Evolutionary conservation across 2,113 vertebrate species (phyloP).

Genomic region (human (Homo sapiens)): DNA sequence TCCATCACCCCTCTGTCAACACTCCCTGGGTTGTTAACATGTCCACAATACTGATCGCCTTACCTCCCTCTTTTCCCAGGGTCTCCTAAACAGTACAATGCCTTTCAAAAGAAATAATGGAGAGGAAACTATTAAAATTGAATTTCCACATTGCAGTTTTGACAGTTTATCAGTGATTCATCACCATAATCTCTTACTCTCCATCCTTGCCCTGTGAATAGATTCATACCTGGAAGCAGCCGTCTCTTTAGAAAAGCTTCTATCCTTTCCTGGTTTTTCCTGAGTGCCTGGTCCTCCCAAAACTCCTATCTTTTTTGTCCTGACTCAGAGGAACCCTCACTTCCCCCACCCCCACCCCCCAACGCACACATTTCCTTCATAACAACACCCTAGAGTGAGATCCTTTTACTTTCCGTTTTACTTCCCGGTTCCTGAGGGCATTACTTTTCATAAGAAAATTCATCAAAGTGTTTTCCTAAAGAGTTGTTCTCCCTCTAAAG

Average conservation of each 20-base stretch:
- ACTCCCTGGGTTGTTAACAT: not conserved
- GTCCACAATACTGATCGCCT: not conserved
- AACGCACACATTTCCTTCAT: not conserved
- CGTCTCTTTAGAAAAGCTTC: not conserved
- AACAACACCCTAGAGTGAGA: not conserved
- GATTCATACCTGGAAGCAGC: not conserved
- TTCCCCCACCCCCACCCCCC: rapidly evolving
- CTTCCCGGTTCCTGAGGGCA: not conserved
- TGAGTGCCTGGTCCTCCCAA: not conserved
- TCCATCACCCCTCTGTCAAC: not conserved
- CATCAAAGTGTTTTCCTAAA: not conserved
- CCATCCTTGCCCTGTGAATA: not conserved
- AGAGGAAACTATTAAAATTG: not conserved
- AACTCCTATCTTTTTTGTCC: not conserved
- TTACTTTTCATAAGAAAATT: not conserved
- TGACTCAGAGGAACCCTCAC: not conserved
- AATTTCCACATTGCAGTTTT: not conserved
- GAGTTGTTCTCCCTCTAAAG: not conserved
- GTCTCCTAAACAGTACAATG: not conserved
- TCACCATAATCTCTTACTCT: not conserved
- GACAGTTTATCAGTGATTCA: not conserved
- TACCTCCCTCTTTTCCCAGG: not conserved
- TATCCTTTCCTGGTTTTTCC: not conserved
- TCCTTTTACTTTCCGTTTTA: not conserved
- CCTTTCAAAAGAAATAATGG: not conserved